Percentiles rank a stretch among this genome's conserved stretches.
Conservation (phyloP, 1,140 invertebrate genomes). For the Drosophila lowei region DNA sequence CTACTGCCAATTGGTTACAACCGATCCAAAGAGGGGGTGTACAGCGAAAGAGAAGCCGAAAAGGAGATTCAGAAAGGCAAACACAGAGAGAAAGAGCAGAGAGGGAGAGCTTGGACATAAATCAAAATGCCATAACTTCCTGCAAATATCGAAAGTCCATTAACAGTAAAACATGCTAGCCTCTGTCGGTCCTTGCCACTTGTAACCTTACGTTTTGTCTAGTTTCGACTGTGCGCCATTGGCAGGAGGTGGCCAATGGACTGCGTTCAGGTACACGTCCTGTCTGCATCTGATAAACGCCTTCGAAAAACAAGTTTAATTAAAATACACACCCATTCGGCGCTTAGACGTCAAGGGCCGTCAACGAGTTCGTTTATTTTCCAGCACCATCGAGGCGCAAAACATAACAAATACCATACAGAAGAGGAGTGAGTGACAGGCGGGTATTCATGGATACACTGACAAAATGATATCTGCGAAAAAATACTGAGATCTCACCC, state of each 20-base stretch:
- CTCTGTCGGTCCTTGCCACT: constrained; percentile 7
- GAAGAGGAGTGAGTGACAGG: constrained; percentile 11
- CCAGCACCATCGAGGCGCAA: constrained; percentile 76
- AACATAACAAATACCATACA: constrained; percentile 69
- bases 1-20: too few relatives aligned
- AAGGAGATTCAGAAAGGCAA: constrained; percentile 1
- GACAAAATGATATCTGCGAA: too few relatives aligned
- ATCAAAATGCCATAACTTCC: constrained; percentile 78
- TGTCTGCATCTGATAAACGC: constrained; percentile 80
- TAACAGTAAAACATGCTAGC: constrained; percentile 72
- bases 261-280: constrained; percentile 59
- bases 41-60: too few relatives aligned
- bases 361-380: constrained; percentile 73
- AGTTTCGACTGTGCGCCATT: constrained; percentile 20
- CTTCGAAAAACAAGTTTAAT: constrained; percentile 74
- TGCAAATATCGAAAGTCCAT: constrained; percentile 80
- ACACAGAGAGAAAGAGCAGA: constrained; percentile 6
- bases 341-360: constrained; percentile 56
- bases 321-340: constrained; percentile 64
- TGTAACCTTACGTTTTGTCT: constrained; percentile 19
- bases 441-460: background rate
- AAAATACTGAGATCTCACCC: too few relatives aligned
- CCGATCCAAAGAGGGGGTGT: too few relatives aligned
- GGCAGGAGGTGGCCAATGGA: background rate
- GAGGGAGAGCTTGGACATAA: constrained; percentile 54